Conservation (phyloP, 2,113 vertebrate species). For the Vulpes lagopus region DNA sequence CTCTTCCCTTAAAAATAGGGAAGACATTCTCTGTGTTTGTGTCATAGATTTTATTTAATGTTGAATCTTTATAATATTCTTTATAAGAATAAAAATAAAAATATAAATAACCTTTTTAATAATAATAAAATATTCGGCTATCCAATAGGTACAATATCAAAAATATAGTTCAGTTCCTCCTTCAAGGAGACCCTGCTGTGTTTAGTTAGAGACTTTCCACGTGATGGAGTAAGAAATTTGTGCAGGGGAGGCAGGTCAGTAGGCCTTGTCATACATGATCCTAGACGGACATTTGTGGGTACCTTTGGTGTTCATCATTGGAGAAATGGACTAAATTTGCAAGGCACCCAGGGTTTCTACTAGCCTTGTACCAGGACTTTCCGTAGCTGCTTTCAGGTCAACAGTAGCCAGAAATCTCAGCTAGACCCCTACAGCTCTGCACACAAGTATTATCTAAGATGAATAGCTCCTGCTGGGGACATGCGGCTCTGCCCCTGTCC, state of each 20-base stretch:
- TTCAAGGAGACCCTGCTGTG: accelerated
- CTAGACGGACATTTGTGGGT: too few species aligned
- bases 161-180: background rate
- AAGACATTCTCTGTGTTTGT: background rate
- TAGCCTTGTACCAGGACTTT: accelerated
- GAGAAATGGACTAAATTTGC: background rate
- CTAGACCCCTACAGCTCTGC: background rate
- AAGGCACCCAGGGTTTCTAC: background rate
- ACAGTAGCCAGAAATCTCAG: background rate
- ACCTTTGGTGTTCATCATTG: background rate
- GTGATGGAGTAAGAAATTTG: background rate
- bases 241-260: too few species aligned
- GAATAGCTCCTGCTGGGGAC: background rate
- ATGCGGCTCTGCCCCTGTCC: background rate
- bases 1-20: background rate
- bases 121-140: background rate
- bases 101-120: background rate
- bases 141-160: background rate
- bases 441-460: background rate
- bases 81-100: background rate
- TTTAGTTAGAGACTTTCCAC: background rate
- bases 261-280: background rate
- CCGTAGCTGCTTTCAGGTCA: background rate
- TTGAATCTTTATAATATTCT: background rate
- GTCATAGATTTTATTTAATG: background rate